Evolutionary conservation across 2,888 invertebrate genomes (phyloP).

Genomic region (Meliscaeva auricollis): DNA sequence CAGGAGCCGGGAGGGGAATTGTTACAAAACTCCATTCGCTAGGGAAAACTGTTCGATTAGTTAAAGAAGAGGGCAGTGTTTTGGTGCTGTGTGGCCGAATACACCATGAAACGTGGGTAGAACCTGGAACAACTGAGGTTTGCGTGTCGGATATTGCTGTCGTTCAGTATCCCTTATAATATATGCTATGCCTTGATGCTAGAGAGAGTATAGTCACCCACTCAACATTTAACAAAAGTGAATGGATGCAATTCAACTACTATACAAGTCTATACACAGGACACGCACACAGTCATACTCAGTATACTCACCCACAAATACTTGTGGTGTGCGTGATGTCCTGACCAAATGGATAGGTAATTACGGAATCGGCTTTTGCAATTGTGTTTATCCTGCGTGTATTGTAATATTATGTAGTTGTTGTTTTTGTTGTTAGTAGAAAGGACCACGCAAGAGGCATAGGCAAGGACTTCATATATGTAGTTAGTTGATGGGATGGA

Average conservation of each 20-base stretch:
- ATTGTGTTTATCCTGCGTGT: slow-evolving; percentile 65
- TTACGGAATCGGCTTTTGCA: slow-evolving; percentile 71
- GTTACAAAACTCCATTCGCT: slow-evolving; percentile 35
- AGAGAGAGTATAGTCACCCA: slow-evolving; percentile 46
- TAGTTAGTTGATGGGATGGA: slow-evolving; percentile 24
- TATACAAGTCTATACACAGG: not conserved
- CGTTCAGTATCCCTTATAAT: slow-evolving; percentile 52
- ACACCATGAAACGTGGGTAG: slow-evolving; percentile 47
- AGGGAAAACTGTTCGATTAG: slow-evolving; percentile 72
- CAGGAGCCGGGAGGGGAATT: slow-evolving; percentile 9
- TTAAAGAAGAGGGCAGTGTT: slow-evolving; percentile 45
- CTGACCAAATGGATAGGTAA: slow-evolving; percentile 69
- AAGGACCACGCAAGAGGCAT: not conserved
- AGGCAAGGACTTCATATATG: not conserved
- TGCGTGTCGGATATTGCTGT: slow-evolving; percentile 76
- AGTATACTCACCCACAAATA: not conserved
- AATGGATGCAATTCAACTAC: slow-evolving; percentile 53
- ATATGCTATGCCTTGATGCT: not conserved
- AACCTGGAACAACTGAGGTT: slow-evolving; percentile 53
- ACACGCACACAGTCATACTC: not conserved
- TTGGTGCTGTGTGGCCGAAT: slow-evolving; percentile 29
- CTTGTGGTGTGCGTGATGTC: slow-evolving; percentile 45
- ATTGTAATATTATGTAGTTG: too few relatives aligned
- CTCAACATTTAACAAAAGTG: slow-evolving; percentile 18
- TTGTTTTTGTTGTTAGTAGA: not conserved